Base-by-base conservation (phyloP, 2,888 invertebrate genomes). In the Ophion ellenae region DNA sequence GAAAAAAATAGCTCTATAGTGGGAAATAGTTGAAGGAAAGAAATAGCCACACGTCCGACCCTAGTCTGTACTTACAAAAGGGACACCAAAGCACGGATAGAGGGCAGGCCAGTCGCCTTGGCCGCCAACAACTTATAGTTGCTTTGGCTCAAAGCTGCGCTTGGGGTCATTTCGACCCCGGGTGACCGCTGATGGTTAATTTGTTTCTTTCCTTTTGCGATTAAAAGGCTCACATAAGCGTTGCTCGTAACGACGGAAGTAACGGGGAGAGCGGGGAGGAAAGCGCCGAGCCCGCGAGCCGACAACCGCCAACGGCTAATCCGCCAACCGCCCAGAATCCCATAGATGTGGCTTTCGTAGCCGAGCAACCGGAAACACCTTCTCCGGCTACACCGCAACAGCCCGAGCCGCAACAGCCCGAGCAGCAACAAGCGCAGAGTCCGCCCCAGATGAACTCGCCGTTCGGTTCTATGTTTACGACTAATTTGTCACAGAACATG, bases 401-500 rank as follows among this genome's bases (percentile, higher is more conserved):
- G 57, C 80, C 83, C 64, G 89, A 89, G 20, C 89, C 67, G 69
- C 84, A 77, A 73, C 84, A 81, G 20, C 89, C 67, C 64, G 83
- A 77, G 70, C 84, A 81, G 85, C 85, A 85, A 59, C 85, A 81
- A 24, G 75, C 74, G 45, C 86, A 81, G 59, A 74, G 45, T 75
- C 85, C 83, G 14, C 59, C 78, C 7, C 86, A 84, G 40, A 40
- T 79, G 0, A 83, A 86, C 45, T 75, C 81, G 45, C 73, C 87
- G 2, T 84, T 88, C 17, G 92, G 91, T 84, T 90, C 92, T 73
- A 89, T 93, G 53, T 91, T 94, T 76, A 14, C 47, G 14, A 47
- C 14, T 14, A 93, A 93, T 85, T 89, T 94, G 63, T 91, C 94
- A 59, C 92, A 93, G 87, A 95, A 95, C 90, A 94, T 96, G 81